A percentile compares a stretch with the other conserved stretches of the same genome.
Evolutionary conservation across 2,797 vertebrate species (phyloP).

Genomic region (Rhodeus uyekii): DNA sequence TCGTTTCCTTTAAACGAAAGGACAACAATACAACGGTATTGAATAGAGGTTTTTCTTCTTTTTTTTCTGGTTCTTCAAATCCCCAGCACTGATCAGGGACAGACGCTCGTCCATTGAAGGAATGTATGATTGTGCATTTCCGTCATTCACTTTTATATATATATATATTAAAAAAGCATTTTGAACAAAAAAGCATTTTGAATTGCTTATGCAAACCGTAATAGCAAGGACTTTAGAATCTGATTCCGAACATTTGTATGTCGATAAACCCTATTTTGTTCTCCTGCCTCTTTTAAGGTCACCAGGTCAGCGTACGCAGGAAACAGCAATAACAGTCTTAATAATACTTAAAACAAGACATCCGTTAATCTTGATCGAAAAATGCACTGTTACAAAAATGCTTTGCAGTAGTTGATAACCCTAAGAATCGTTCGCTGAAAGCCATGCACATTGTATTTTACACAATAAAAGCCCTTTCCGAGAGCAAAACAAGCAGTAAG

Average conservation of each 20-base stretch:
- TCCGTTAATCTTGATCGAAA: background rate
- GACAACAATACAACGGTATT: constrained; percentile 1
- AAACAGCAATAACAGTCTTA: constrained; percentile 75
- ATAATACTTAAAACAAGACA: background rate
- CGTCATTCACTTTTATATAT: constrained; percentile 62
- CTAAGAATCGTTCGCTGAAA: constrained; percentile 28
- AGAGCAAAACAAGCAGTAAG: constrained; percentile 40
- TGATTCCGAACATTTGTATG: constrained; percentile 26
- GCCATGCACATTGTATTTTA: constrained; percentile 22
- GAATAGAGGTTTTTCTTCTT: constrained; percentile 21
- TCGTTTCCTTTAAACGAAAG: background rate
- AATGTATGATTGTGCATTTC: constrained; percentile 75
- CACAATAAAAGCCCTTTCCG: constrained; percentile 7
- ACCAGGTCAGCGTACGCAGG: constrained; percentile 55
- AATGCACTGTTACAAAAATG: constrained; percentile 32
- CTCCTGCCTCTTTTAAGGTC: constrained; percentile 26
- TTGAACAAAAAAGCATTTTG: constrained; percentile 68
- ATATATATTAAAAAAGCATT: constrained; percentile 42
- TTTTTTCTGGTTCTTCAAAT: constrained; percentile 29
- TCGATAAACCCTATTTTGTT: constrained; percentile 11
- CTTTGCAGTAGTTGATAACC: constrained; percentile 24
- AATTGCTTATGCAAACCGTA: constrained; percentile 59
- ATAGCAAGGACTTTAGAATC: constrained; percentile 49
- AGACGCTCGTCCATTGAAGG: constrained; percentile 72
- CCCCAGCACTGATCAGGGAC: constrained; percentile 69